Evolutionary conservation across 2,888 invertebrate species (phyloP).

Genomic region (Tortrix viridana): DNA sequence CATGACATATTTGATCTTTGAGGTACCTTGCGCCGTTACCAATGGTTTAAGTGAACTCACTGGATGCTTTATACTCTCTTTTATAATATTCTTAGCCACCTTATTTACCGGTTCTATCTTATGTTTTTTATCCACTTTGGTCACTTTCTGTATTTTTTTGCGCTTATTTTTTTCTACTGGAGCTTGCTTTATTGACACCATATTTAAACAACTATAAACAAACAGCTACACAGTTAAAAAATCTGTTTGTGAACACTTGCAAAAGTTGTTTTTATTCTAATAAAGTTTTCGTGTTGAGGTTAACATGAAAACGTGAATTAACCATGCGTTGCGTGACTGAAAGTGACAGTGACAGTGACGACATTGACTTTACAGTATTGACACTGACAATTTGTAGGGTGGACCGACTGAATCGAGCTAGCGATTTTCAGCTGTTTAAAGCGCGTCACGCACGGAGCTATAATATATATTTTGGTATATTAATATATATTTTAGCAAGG

Average conservation of each 20-base stretch:
- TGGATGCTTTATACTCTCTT: conserved; percentile 11
- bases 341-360: neutral
- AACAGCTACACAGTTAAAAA: neutral
- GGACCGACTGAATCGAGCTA: no score
- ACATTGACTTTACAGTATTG: no score
- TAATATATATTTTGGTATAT: no score
- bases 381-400: no score
- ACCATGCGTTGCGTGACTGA: neutral
- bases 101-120: conserved; percentile 37
- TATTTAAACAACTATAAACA: conserved; percentile 20
- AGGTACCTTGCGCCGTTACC: conserved; percentile 43
- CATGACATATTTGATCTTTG: conserved; percentile 61
- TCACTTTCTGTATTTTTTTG: conserved; percentile 31
- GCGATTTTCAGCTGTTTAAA: no score
- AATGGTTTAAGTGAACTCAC: conserved; percentile 27
- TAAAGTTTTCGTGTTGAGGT: no score
- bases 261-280: no score
- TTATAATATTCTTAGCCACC: conserved; percentile 19
- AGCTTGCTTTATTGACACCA: conserved; percentile 44
- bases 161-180: conserved; percentile 37
- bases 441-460: no score
- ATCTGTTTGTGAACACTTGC: neutral
- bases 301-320: neutral
- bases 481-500: no score
- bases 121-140: conserved; percentile 38